Base-by-base conservation (phyloP, 2,888 invertebrate genomes). In the Strigamia transsilvanica region DNA sequence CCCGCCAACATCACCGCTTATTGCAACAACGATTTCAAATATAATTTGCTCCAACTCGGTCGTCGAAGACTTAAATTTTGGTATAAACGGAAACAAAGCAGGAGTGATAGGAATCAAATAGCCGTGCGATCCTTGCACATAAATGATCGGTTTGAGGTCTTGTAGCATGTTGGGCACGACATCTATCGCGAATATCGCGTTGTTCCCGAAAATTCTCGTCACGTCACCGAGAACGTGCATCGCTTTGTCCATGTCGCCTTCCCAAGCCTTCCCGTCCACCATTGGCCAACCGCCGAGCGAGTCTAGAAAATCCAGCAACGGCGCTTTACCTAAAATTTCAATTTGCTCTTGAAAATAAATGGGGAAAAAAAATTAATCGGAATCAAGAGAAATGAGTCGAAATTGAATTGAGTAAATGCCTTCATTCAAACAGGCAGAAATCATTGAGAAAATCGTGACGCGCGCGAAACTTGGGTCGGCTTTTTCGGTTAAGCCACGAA, bases 161-260 rank as follows among this genome's bases (percentile, higher is more conserved):
- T 79, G 7, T 10, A 41, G 34, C 79, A 41, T 42, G n/a, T 79
- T 79, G 18, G 38, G 41, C 21, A 79, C 21, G n/a, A 79, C 41
- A 21, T 41, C 42, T 4, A 79, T 13, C 7, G n/a, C 12, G n/a
- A 79, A 79, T 34, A 79, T 9, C 15, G 13, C 79, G 38, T 42
- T 79, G 1, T 9, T 13, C 6, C 42, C 41, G n/a, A 42, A 79
- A 5, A 21, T 34, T 42, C 79, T 79, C 18, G 41, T 41, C 3
- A 79, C n/a, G 4, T 79, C 42, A 10, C 79, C 79, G 38, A 79
- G n/a, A 79, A 79, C 79, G 10, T 27, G 38, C 79, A 79, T 79
- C 5, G 79, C 79, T 12, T 79, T 27, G 38, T 79, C 42, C 38
- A 79, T 79, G 15, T 79, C 79, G 13, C 38, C 79, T 12, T 34